These are phyloP conservation scores for Oreochromis tanganicae DNA, from an alignment of 2,113 vertebrate species.

Conservation along the genomic window DNA sequence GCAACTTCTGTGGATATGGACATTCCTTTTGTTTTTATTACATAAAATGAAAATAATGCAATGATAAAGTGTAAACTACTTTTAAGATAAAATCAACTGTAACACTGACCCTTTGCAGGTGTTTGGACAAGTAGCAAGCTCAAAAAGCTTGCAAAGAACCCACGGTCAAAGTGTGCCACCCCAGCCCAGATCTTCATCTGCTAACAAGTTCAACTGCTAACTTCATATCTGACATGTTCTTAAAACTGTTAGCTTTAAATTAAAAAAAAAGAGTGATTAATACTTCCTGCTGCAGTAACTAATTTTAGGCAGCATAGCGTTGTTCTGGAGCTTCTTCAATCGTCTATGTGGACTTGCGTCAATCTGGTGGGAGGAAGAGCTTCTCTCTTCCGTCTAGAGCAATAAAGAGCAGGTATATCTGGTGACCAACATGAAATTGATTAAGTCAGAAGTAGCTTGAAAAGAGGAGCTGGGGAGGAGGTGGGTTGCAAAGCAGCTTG, in stretches of 20 bases:
- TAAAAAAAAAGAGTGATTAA: accelerated
- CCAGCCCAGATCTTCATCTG: not conserved
- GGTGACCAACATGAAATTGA: too few species aligned
- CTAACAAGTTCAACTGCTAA: not conserved
- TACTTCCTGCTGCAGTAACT: not conserved
- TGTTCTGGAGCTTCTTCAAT: not conserved
- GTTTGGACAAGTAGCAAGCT: not conserved
- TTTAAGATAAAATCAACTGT: accelerated
- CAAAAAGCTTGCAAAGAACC: not conserved
- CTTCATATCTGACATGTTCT: not conserved
- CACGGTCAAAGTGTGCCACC: not conserved
- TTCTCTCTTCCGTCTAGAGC: too few species aligned
- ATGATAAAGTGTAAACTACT: not conserved
- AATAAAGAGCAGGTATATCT: too few species aligned
- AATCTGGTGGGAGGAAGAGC: too few species aligned
- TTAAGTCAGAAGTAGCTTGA: too few species aligned
- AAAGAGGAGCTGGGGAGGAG: not conserved
- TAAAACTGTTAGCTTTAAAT: not conserved
- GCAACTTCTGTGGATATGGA: not conserved
- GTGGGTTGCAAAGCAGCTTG: not conserved
- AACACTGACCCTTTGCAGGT: not conserved
- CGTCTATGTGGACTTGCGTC: not conserved
- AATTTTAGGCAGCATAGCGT: not conserved
- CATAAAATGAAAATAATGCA: not conserved
- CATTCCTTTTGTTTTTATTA: not conserved